Percentiles rank a stretch among this genome's conserved stretches.
Conservation (phyloP, 2,888 invertebrate genomes). For the Gastrophysa polygoni region DNA sequence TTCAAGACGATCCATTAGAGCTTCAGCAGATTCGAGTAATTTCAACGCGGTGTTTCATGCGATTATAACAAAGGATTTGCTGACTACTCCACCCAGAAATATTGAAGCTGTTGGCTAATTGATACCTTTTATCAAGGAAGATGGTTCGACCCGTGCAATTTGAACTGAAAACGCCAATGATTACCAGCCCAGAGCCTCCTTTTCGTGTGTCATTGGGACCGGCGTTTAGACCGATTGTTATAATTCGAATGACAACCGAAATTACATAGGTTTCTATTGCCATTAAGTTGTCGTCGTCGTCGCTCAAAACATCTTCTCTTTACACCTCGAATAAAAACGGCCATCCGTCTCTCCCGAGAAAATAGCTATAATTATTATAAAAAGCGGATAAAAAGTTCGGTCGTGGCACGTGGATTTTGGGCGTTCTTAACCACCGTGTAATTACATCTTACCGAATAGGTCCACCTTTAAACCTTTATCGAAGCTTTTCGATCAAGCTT, state of each 20-base stretch:
- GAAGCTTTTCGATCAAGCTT: slow-evolving; percentile 49
- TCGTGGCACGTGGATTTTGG: slow-evolving; percentile 48
- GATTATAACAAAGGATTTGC: too few relatives aligned
- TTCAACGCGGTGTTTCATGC: too few relatives aligned
- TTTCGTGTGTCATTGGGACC: slow-evolving; percentile 29
- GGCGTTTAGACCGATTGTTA: slow-evolving; percentile 34
- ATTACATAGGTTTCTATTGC: slow-evolving; percentile 42
- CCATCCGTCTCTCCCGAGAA: slow-evolving; percentile 40
- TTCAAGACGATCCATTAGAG: too few relatives aligned
- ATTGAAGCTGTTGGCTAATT: slow-evolving; percentile 16
- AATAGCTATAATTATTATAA: slow-evolving; percentile 59
- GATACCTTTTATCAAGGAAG: slow-evolving; percentile 14
- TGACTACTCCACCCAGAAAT: neutral
- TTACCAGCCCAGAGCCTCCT: slow-evolving; percentile 22
- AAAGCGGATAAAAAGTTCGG: slow-evolving; percentile 55
- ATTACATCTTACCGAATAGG: slow-evolving; percentile 48
- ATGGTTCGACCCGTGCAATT: slow-evolving; percentile 19
- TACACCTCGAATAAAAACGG: slow-evolving; percentile 43
- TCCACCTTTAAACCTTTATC: slow-evolving; percentile 50
- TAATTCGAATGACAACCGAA: slow-evolving; percentile 48
- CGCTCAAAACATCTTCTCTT: slow-evolving; percentile 30
- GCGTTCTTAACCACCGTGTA: slow-evolving; percentile 50
- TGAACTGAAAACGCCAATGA: slow-evolving; percentile 24
- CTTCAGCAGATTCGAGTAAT: too few relatives aligned
- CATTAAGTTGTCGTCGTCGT: slow-evolving; percentile 49